A percentile compares a stretch with the other conserved stretches of the same genome.
Conservation (phyloP, 92 coral and sea anemone genomes). For the Siderastrea radians region DNA sequence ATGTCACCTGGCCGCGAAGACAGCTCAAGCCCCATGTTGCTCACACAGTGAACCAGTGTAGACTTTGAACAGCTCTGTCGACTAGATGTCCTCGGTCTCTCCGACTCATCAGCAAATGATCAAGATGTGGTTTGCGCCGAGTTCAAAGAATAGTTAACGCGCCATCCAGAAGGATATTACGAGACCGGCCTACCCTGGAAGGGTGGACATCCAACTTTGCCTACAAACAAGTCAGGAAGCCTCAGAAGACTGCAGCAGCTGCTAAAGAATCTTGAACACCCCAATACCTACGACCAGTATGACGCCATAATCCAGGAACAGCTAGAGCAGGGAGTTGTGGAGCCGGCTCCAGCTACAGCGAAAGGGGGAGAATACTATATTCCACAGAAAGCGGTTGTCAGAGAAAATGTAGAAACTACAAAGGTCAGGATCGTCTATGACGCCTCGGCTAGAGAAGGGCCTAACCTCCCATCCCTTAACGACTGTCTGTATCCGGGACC, state of each 20-base stretch:
- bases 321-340: not conserved
- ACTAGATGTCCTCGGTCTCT: constrained; percentile 68
- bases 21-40: not conserved
- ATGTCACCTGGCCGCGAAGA: constrained; percentile 64
- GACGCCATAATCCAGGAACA: not conserved
- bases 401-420: not conserved
- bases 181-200: constrained; percentile 12
- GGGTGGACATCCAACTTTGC: not conserved
- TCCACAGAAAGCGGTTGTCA: not conserved
- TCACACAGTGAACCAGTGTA: constrained; percentile 28
- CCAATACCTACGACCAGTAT: not conserved
- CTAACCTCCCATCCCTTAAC: too few species aligned
- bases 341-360: not conserved
- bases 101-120: constrained; percentile 47
- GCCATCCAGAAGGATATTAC: constrained; percentile 5
- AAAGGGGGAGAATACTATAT: not conserved
- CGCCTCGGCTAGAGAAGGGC: too few species aligned
- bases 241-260: not conserved
- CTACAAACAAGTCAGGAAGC: not conserved
- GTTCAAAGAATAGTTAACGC: constrained; percentile 3
- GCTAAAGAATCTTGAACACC: not conserved
- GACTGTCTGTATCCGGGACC: not conserved
- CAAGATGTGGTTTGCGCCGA: constrained; percentile 33
- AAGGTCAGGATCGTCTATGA: not conserved
- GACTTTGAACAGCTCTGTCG: constrained; percentile 56